Evolutionary conservation across 2,113 vertebrate genomes (phyloP).

Genomic region (Xiphophorus maculatus): DNA sequence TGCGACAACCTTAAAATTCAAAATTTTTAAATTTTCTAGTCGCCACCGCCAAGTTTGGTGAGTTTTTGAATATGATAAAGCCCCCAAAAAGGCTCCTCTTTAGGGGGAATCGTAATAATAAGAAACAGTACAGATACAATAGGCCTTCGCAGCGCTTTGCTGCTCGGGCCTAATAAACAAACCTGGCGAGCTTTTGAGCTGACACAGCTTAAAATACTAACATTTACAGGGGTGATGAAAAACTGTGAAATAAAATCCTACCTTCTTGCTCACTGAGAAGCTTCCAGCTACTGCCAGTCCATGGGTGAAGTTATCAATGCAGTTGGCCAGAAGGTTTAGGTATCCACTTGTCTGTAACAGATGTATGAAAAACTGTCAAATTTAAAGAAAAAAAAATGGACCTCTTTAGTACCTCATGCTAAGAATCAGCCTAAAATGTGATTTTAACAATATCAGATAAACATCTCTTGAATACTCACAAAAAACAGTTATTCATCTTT

Average conservation of each 20-base stretch:
- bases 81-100: too few species aligned
- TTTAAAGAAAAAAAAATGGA: neutral
- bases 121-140: too few species aligned
- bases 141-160: too few species aligned
- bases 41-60: too few species aligned
- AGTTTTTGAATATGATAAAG: too few species aligned
- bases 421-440: neutral
- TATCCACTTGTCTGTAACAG: conserved; percentile 90
- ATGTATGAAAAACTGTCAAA: neutral
- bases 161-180: too few species aligned
- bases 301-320: conserved; percentile 98
- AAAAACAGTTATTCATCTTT: too few species aligned
- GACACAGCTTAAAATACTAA: neutral
- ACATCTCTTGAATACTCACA: too few species aligned
- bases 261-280: conserved; percentile 98
- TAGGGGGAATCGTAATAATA: too few species aligned
- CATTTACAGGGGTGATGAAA: neutral
- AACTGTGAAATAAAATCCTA: conserved; percentile 67
- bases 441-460: neutral
- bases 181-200: too few species aligned
- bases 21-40: too few species aligned
- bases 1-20: too few species aligned
- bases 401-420: neutral
- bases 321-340: conserved; percentile 96
- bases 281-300: conserved; percentile 95